A percentile compares a stretch with the other conserved stretches of the same genome.
Conservation (phyloP, 2,888 invertebrate genomes). For the Xestobium rufovillosum region DNA sequence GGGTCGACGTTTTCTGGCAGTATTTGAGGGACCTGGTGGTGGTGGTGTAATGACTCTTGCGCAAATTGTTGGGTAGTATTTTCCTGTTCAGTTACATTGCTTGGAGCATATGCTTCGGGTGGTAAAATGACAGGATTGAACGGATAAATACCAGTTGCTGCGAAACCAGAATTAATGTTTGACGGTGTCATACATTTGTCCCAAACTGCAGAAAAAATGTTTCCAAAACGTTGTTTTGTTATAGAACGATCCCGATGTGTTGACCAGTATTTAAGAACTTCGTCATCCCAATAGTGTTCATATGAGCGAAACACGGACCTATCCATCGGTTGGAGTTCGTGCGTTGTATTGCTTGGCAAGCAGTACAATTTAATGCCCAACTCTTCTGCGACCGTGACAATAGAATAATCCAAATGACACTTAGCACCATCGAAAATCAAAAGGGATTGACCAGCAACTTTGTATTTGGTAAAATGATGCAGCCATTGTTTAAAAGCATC, state of each 20-base stretch:
- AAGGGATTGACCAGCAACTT: constrained; percentile 21
- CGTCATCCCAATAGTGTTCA: constrained; percentile 34
- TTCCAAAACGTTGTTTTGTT: constrained; percentile 31
- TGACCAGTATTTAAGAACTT: constrained; percentile 30
- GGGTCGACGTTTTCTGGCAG: constrained; percentile 12
- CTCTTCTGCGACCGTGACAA: constrained; percentile 30
- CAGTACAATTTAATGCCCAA: constrained; percentile 31
- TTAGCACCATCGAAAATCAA: constrained; percentile 32
- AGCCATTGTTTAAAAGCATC: constrained; percentile 24
- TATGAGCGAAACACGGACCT: constrained; percentile 31
- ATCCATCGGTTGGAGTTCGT: constrained; percentile 35
- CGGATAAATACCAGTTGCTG: constrained; percentile 28
- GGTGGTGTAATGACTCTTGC: constrained; percentile 7
- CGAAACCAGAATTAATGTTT: constrained; percentile 27
- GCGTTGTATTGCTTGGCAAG: constrained; percentile 36
- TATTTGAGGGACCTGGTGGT: constrained; percentile 11
- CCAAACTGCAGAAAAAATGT: constrained; percentile 25
- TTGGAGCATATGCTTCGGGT: constrained; percentile 23
- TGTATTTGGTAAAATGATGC: constrained; percentile 27
- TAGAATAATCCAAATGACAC: constrained; percentile 29
- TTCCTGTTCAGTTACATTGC: constrained; percentile 12
- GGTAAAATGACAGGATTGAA: constrained; percentile 28
- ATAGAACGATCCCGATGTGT: constrained; percentile 25
- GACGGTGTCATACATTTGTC: constrained; percentile 23
- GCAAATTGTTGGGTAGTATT: constrained; percentile 1